Percentiles rank a stretch among this genome's conserved stretches.
phyloP scores from a whole-genome alignment of 2,113 vertebrate species.

The Calyptommatus sinebrachiatus region DNA sequence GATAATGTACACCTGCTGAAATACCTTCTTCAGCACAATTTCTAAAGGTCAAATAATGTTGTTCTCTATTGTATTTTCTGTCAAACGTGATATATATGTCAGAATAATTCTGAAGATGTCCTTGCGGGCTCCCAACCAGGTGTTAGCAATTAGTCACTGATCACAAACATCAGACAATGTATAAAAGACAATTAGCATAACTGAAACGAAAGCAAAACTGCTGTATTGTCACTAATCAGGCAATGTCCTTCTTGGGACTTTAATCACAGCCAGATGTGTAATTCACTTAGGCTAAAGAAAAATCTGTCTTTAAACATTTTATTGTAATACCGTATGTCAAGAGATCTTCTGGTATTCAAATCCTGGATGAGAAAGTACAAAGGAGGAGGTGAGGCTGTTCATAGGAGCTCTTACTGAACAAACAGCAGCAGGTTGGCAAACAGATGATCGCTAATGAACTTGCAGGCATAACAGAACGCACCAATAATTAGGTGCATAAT shows the following conservation, averaged over 20 bases:
- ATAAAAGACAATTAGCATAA: conserved; percentile 45
- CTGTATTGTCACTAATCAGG: conserved; percentile 42
- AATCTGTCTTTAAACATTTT: conserved; percentile 27
- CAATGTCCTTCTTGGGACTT: conserved; percentile 28
- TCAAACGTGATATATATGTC: neutral
- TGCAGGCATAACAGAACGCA: conserved; percentile 34
- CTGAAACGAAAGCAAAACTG: conserved; percentile 52
- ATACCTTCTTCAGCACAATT: neutral
- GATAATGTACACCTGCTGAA: neutral
- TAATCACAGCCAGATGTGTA: conserved; percentile 53
- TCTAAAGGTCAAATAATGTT: neutral
- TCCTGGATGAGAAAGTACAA: conserved; percentile 13
- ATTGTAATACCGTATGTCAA: conserved; percentile 25
- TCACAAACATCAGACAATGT: conserved; percentile 37
- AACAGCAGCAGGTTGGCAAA: conserved; percentile 46
- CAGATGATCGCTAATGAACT: conserved; percentile 43
- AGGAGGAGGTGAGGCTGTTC: neutral
- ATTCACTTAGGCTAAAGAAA: conserved; percentile 51
- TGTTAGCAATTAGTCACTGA: conserved; percentile 50
- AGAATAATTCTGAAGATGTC: conserved; percentile 4
- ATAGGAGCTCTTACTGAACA: conserved; percentile 30
- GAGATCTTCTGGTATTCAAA: neutral
- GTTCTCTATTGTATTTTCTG: neutral
- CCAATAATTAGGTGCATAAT: conserved; percentile 47
- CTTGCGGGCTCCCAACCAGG: conserved; percentile 28